phyloP scores from a whole-genome alignment of 2,888 invertebrate species.

The Uropetala carovei region DNA sequence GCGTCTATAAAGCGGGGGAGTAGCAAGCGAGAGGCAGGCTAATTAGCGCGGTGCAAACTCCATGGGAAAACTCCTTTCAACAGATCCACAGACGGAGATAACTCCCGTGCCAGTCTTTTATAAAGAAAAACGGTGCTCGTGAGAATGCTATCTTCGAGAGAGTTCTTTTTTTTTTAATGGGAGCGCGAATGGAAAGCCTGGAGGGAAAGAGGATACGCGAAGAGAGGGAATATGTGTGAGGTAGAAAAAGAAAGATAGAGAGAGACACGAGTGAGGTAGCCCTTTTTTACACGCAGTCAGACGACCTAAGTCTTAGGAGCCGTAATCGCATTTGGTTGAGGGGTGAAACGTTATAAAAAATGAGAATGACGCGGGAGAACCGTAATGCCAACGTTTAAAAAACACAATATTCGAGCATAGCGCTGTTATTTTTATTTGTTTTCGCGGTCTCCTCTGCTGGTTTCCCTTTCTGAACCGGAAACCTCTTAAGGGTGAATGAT shows the following conservation, averaged over 20 bases:
- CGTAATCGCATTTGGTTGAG: slow-evolving; percentile 4
- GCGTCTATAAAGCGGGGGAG: too few relatives aligned
- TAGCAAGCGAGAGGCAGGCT: background rate
- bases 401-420: too few relatives aligned
- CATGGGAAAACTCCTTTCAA: slow-evolving; percentile 9
- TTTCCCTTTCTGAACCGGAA: background rate
- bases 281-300: background rate
- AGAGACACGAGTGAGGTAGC: background rate
- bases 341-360: background rate
- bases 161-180: slow-evolving; percentile 4
- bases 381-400: background rate
- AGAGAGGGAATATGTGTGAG: background rate
- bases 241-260: background rate
- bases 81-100: background rate
- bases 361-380: background rate
- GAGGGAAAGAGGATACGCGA: background rate
- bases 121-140: slow-evolving; percentile 1
- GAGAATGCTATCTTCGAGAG: slow-evolving; percentile 18
- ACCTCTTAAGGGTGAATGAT: too few relatives aligned
- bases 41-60: background rate
- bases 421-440: background rate
- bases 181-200: slow-evolving; percentile 17
- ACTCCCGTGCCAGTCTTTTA: background rate
- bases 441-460: background rate
- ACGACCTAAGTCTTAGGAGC: background rate